These are phyloP conservation scores for Meliscaeva auricollis DNA, from an alignment of 2,888 invertebrate species.

Conservation along the genomic window DNA sequence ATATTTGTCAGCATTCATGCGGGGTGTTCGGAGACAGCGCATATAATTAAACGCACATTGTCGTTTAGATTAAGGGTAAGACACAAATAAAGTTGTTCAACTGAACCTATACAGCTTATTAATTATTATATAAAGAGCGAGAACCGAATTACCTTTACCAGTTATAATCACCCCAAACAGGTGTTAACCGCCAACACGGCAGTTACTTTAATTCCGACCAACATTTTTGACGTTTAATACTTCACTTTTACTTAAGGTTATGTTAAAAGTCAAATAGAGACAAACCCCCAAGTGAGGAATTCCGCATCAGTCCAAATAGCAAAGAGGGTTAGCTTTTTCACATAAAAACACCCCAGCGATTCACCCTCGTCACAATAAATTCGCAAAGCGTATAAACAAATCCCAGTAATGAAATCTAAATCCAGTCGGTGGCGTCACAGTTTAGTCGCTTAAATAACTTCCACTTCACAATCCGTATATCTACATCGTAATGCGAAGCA, in stretches of 20 bases:
- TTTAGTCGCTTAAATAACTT: slow-evolving; percentile 76
- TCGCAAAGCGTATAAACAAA: slow-evolving; percentile 68
- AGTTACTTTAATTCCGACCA: slow-evolving; percentile 5
- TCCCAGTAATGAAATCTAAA: slow-evolving; percentile 75
- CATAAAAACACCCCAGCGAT: slow-evolving; percentile 50
- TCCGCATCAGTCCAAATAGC: slow-evolving; percentile 31
- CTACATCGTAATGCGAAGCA: slow-evolving; percentile 69
- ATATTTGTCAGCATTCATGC: slow-evolving; percentile 31
- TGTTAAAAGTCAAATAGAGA: slow-evolving; percentile 44
- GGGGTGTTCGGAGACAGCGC: not conserved
- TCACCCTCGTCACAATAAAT: slow-evolving; percentile 69
- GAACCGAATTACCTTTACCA: not conserved
- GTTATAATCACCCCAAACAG: slow-evolving; percentile 20
- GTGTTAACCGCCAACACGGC: slow-evolving; percentile 11
- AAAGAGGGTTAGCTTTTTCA: slow-evolving; percentile 22
- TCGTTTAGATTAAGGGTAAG: not conserved
- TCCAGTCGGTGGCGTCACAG: slow-evolving; percentile 69
- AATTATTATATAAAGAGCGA: not conserved
- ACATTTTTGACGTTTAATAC: slow-evolving; percentile 26
- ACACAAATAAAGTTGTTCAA: not conserved
- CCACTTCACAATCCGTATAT: slow-evolving; percentile 57
- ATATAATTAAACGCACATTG: slow-evolving; percentile 15
- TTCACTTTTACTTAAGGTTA: slow-evolving; percentile 12
- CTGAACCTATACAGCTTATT: not conserved
- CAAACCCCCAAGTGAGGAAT: slow-evolving; percentile 8